Conservation (phyloP, 2,888 invertebrate genomes). For the Phalangium opilio region DNA sequence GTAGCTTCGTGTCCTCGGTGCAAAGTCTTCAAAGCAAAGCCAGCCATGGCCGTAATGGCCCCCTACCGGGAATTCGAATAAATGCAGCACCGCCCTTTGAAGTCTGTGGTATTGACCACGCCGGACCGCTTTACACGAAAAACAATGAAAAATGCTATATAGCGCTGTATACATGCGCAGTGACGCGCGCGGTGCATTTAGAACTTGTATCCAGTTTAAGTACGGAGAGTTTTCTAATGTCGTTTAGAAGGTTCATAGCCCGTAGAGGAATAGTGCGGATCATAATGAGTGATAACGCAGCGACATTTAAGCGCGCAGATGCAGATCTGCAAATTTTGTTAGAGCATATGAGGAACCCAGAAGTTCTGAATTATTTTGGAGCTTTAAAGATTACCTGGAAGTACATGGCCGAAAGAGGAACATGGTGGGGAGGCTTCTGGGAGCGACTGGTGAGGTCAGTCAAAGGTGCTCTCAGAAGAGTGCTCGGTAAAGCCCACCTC, state of each 20-base stretch:
- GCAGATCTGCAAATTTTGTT: constrained; percentile 23
- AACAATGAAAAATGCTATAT: constrained; percentile 25
- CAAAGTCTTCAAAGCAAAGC: no score
- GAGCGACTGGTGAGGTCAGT: constrained; percentile 30
- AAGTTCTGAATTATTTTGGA: constrained; percentile 3
- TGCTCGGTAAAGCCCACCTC: constrained; percentile 30
- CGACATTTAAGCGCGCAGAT: constrained; percentile 28
- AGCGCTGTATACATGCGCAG: constrained; percentile 29
- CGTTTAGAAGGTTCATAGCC: constrained; percentile 26
- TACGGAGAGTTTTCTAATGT: constrained; percentile 24
- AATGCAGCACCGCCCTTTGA: constrained; percentile 12
- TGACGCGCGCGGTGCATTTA: constrained; percentile 29
- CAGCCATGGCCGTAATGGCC: no score
- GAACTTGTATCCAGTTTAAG: constrained; percentile 26
- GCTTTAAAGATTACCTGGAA: constrained; percentile 21
- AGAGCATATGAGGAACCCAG: constrained; percentile 7
- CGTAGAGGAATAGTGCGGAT: constrained; percentile 25
- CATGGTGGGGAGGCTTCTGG: constrained; percentile 34
- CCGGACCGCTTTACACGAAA: constrained; percentile 27
- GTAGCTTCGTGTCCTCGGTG: no score
- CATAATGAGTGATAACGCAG: constrained; percentile 30
- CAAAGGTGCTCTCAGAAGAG: constrained; percentile 27
- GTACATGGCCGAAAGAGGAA: constrained; percentile 30
- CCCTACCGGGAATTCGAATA: no score
- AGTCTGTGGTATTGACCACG: constrained; percentile 27